Conservation (phyloP, 1,140 invertebrate genomes). For the Lerema accius region DNA sequence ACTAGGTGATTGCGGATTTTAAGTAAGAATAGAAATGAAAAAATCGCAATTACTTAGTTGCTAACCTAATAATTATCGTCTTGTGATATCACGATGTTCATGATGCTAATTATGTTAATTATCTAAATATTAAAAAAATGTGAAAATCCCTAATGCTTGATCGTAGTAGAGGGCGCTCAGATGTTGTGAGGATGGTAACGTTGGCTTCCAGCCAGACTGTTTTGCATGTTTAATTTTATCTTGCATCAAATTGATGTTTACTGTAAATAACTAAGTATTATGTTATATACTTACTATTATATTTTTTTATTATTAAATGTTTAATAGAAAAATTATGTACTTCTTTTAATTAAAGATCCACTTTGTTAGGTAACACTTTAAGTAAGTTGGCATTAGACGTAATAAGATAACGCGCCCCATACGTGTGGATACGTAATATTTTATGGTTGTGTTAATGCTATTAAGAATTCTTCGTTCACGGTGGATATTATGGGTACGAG, state of each 20-base stretch:
- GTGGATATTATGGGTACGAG: no score
- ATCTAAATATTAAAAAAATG: conserved; percentile 5
- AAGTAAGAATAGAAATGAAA: no score
- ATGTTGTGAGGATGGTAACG: conserved; percentile 20
- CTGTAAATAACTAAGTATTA: conserved; percentile 67
- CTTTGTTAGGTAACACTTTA: no score
- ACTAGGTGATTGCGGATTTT: conserved; percentile 16
- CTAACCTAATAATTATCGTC: no score
- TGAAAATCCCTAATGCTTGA: background rate
- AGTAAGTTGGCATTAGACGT: no score
- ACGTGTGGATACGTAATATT: no score
- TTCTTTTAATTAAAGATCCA: conserved; percentile 2
- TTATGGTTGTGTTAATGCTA: no score
- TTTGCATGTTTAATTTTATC: conserved; percentile 57
- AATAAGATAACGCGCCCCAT: conserved; percentile 5
- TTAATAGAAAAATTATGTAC: conserved; percentile 33
- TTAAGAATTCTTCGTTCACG: no score
- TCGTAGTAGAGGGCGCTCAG: conserved; percentile 8
- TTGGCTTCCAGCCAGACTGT: conserved; percentile 52
- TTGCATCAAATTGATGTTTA: conserved; percentile 77
- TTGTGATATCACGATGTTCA: no score
- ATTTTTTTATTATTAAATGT: conserved; percentile 46
- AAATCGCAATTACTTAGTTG: no score
- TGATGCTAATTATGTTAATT: no score
- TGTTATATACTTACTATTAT: conserved; percentile 40